These are phyloP conservation scores for Morus bassanus DNA, from an alignment of 2,797 vertebrate genomes.

Conservation along the genomic window DNA sequence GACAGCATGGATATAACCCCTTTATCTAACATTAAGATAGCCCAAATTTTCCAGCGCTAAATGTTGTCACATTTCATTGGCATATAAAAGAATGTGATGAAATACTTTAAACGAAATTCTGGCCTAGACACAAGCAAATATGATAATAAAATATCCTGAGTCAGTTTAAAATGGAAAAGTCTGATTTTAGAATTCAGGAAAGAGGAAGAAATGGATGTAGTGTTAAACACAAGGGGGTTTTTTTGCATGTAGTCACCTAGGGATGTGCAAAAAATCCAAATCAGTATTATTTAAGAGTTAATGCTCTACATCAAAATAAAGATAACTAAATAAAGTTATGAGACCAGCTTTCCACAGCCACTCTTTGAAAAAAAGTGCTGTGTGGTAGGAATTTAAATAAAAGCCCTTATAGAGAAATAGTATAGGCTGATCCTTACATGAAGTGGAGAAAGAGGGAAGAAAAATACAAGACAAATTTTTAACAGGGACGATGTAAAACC, in stretches of 20 bases:
- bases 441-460: not conserved
- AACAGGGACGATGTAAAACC: not conserved
- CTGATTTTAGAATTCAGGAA: not conserved
- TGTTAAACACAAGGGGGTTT: fast-evolving
- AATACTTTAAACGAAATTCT: not conserved
- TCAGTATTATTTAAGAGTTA: not conserved
- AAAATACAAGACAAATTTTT: not conserved
- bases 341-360: not conserved
- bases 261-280: not conserved
- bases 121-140: not conserved
- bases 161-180: not conserved
- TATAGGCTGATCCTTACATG: not conserved
- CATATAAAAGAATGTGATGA: not conserved
- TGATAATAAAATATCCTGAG: not conserved
- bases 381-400: not conserved
- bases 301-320: not conserved
- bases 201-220: not conserved
- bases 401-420: not conserved
- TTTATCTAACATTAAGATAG: not conserved
- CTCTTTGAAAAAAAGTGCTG: not conserved
- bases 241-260: not conserved
- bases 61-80: not conserved
- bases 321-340: not conserved
- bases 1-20: not conserved
- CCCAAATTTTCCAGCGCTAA: not conserved